Evolutionary conservation across 1,140 invertebrate genomes (phyloP).

Genomic region (Spodoptera frugiperda): DNA sequence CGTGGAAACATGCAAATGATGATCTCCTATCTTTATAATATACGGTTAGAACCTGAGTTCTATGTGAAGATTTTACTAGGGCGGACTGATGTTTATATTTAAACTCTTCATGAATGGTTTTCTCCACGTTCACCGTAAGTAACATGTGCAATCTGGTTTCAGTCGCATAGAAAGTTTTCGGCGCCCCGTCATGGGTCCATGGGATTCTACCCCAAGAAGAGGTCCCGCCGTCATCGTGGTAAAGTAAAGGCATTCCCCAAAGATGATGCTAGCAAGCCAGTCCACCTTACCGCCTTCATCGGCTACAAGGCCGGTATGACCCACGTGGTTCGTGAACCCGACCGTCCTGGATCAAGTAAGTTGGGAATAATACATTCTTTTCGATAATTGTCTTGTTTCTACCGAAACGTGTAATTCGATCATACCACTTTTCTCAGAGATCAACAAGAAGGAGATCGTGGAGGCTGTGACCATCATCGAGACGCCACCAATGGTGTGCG

Average conservation of each 20-base stretch:
- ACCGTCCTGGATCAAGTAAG: conserved; percentile 99
- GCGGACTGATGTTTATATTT: conserved; percentile 75
- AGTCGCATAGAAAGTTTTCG: conserved; percentile 99
- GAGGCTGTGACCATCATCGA: conserved; percentile 99
- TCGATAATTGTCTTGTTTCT: background rate
- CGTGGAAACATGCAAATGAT: conserved; percentile 63
- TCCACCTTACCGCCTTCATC: conserved; percentile 99
- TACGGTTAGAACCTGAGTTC: conserved; percentile 85
- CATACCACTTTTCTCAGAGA: conserved; percentile 89
- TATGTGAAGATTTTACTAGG: conserved; percentile 83
- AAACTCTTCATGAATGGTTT: too few species aligned
- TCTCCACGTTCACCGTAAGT: background rate
- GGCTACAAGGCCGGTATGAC: conserved; percentile 99
- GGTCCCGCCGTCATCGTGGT: conserved; percentile 97
- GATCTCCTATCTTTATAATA: conserved; percentile 71
- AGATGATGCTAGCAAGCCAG: conserved; percentile 98
- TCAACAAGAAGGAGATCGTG: conserved; percentile 99
- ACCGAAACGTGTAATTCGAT: background rate
- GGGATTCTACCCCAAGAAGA: conserved; percentile 99
- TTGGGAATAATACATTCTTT: conserved; percentile 56
- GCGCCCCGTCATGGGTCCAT: conserved; percentile 99
- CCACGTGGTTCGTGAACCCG: conserved; percentile 99
- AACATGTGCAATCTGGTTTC: conserved; percentile 78
- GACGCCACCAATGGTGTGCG: conserved; percentile 98
- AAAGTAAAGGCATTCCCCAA: conserved; percentile 99